Percentiles rank a stretch among this genome's conserved stretches.
phyloP scores from a whole-genome alignment of 2,888 invertebrate genomes.

The Diogma glabrata region DNA sequence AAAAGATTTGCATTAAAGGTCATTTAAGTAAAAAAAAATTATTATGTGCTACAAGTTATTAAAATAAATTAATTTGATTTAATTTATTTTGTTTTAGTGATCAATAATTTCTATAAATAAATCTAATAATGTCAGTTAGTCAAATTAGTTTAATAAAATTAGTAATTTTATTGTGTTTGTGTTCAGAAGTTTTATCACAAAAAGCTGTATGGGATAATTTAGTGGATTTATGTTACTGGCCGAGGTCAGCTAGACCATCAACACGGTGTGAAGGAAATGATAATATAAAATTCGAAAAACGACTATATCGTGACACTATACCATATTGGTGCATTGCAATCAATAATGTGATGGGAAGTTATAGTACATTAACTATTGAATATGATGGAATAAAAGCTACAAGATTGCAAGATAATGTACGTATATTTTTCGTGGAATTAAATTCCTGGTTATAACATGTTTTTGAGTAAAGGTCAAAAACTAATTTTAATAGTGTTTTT shows the following conservation, averaged over 20 bases:
- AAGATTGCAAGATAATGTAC: conserved; percentile 1
- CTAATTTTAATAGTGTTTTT: too few relatives aligned
- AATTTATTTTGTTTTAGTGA: too few relatives aligned
- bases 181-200: not conserved
- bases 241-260: not conserved
- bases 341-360: not conserved
- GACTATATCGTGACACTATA: not conserved
- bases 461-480: too few relatives aligned
- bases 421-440: too few relatives aligned
- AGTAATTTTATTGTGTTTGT: not conserved
- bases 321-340: not conserved
- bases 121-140: not conserved
- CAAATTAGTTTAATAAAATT: too few relatives aligned
- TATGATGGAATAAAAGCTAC: not conserved
- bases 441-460: too few relatives aligned
- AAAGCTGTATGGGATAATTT: not conserved
- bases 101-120: too few relatives aligned
- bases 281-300: not conserved
- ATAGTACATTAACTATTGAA: not conserved
- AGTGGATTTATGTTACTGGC: conserved; percentile 1
- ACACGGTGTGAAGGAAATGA: conserved; percentile 1
- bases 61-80: too few relatives aligned
- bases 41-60: too few relatives aligned
- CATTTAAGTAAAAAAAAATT: too few relatives aligned
- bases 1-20: too few relatives aligned